Evolutionary conservation across 2,888 invertebrate genomes (phyloP), one percentile per base, ranked within the genome.

Genomic region (Allygus modestus): DNA sequence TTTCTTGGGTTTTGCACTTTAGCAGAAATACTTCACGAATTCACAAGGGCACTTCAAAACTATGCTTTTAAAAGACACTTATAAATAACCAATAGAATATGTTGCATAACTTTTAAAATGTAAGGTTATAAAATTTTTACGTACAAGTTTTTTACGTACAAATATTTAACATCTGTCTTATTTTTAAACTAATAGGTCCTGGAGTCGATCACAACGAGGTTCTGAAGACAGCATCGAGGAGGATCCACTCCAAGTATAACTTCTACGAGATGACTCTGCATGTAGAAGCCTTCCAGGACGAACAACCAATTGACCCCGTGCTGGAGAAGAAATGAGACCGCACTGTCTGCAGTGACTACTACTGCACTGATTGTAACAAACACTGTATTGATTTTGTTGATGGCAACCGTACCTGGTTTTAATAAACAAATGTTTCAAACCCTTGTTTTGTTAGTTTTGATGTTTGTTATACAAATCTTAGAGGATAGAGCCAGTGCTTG

Each of bases 241-340:
- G 95, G 87, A 95, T 97, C 51, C 96, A 97, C 90, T 94, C 95
- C 87, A 96, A 96, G 89, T 97, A 96, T 90, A 95, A 95, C 90
- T 97, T 98, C 91, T 97, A 97, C 90, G 98, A 98, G 91, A 96
- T 97, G 94, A 98, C 98, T 61, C 93, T 98, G 17, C 98, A 98
- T 91, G 97, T 98, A 85, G 98, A 98, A 90, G 97, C 97, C 90
- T 97, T 97, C 90, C 94, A 94, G n/a, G 75, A 77, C 9, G n/a
- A 46, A 11, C 26, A 2, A 0, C 17, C 46, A 12, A 46, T 20
- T 0, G 46, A 43, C 0, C 46, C 75, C 28, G 17, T 31, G 12
- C 15, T 28, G 65, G 65, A 65, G 31, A 65, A 65, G 31, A 65
- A 65, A 31, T 65, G 31, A 65, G 12, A 26, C 58, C 7, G 7